Conservation (phyloP, 2,888 invertebrate genomes). For the Bembecia ichneumoniformis region DNA sequence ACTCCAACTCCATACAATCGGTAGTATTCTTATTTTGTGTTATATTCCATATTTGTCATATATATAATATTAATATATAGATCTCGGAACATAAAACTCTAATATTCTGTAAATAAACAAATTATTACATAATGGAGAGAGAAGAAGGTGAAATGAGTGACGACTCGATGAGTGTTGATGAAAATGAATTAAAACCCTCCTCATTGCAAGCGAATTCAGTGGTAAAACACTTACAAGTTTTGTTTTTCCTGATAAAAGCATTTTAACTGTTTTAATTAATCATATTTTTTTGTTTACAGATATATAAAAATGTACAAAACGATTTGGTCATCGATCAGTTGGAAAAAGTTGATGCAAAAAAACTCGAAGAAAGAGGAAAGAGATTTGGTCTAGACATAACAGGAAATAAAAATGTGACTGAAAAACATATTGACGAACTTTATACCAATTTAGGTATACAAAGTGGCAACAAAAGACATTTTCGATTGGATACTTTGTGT, state of each 20-base stretch:
- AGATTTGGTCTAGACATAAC: constrained; percentile 58
- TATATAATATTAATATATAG: too few species aligned
- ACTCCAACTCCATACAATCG: too few species aligned
- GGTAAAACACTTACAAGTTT: not conserved
- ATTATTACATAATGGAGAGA: constrained; percentile 32
- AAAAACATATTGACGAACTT: constrained; percentile 60
- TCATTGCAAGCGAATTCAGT: constrained; percentile 13
- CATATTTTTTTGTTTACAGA: constrained; percentile 24
- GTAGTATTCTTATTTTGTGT: too few species aligned
- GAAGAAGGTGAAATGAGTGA: constrained; percentile 70
- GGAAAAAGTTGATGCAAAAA: constrained; percentile 54
- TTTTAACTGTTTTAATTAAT: constrained; percentile 23
- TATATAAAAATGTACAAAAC: constrained; percentile 45
- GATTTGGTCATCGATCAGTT: constrained; percentile 42
- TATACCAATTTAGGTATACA: constrained; percentile 58
- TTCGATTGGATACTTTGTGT: constrained; percentile 81
- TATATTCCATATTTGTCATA: too few species aligned
- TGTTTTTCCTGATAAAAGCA: too few species aligned
- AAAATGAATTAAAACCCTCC: constrained; percentile 27
- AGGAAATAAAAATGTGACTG: constrained; percentile 55
- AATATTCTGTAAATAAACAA: too few species aligned
- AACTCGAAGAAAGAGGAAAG: constrained; percentile 57
- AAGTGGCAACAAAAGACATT: constrained; percentile 73
- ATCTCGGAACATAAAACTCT: too few species aligned
- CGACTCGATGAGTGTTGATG: constrained; percentile 47